phyloP scores from a whole-genome alignment of 2,888 invertebrate species.

The Tetranychus piercei region DNA sequence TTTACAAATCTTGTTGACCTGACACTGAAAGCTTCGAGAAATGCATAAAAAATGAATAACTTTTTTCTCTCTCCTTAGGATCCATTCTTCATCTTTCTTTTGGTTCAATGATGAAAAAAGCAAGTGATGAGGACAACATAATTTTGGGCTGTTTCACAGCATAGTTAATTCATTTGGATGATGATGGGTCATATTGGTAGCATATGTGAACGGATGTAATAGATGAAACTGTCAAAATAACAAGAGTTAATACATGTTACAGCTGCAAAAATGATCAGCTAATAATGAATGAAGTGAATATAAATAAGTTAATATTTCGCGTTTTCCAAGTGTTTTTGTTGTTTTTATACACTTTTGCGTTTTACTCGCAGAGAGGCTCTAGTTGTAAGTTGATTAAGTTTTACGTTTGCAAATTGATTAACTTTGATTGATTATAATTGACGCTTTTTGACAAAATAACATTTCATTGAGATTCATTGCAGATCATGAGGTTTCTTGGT shows the following conservation, averaged over 20 bases:
- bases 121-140: neutral
- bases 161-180: neutral
- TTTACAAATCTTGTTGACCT: slow-evolving; percentile 1
- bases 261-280: neutral
- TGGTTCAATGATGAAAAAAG: neutral
- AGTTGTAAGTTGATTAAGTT: no score
- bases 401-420: no score
- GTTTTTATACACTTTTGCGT: no score
- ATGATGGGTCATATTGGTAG: neutral
- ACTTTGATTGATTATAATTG: no score
- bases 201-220: neutral
- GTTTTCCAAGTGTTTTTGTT: neutral
- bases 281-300: neutral
- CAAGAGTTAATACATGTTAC: neutral
- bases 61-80: neutral
- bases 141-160: neutral
- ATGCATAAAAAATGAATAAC: neutral
- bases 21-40: neutral
- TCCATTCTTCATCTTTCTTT: no score
- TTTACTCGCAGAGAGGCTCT: no score
- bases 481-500: no score
- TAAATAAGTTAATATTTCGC: neutral
- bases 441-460: no score
- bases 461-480: no score
- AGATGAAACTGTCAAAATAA: neutral